Evolutionary conservation across 1,140 invertebrate genomes (phyloP).

Genomic region (Melipona quadrifasciata): DNA sequence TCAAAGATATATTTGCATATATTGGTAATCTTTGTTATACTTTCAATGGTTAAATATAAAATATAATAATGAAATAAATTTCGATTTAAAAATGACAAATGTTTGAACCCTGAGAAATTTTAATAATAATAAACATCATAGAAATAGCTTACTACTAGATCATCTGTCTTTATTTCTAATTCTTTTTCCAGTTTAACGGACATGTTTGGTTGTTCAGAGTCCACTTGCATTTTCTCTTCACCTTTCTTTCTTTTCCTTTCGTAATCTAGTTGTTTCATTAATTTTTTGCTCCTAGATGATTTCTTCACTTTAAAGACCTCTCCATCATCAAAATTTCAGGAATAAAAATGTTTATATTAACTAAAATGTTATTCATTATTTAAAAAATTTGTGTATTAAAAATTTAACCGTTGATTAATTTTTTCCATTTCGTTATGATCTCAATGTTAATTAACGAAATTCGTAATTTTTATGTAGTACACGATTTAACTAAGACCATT

Average conservation of each 20-base stretch:
- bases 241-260: constrained; percentile 88
- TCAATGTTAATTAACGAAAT: not conserved
- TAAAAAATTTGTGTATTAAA: not conserved
- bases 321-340: constrained; percentile 85
- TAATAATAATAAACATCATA: constrained; percentile 80
- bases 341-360: not conserved
- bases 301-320: constrained; percentile 97
- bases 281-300: constrained; percentile 94
- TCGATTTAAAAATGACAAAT: constrained; percentile 32
- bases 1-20: not conserved
- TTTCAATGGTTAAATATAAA: constrained; percentile 3
- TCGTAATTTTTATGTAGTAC: not conserved
- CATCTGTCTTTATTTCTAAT: constrained; percentile 84
- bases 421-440: not conserved
- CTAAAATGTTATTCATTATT: not conserved
- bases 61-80: constrained; percentile 32
- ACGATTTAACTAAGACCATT: not conserved
- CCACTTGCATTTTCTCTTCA: constrained; percentile 83
- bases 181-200: constrained; percentile 81
- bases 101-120: constrained; percentile 60
- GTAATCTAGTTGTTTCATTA: constrained; percentile 93
- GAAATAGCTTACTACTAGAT: constrained; percentile 83
- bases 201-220: constrained; percentile 79
- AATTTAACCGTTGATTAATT: not conserved
- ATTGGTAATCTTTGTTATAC: constrained; percentile 8